Evolutionary conservation across 2,888 invertebrate genomes (phyloP), one percentile per base, ranked within the genome.

Genomic region (Zhuqinia jingwanae): DNA sequence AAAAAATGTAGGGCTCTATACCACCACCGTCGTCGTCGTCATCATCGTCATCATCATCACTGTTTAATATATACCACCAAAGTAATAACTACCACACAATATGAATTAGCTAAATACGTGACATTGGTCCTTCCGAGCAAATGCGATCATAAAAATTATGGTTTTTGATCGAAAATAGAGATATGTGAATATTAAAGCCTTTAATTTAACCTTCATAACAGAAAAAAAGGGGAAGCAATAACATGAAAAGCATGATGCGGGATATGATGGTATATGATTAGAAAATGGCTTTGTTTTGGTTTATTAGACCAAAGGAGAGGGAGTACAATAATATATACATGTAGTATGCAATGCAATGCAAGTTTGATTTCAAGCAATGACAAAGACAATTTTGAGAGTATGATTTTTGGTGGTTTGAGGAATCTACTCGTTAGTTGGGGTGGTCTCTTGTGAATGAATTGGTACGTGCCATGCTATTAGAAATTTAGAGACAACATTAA

Each of bases 41-140:
- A 13, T 20, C 20, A 2, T n/a, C 13, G 13, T 47, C 47, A 47
- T 47, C 10, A 53, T 20, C 17, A 60, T 20, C 42, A 45, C 20
- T 47, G 15, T 68, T 36, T 36, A 3, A 36, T 8, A 36, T 36
- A 36, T 36, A 65, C 42, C 45, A 76, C 22, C n/a, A 36, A 56
- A 27, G n/a, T n/a, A n/a, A n/a, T n/a, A 13, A 56, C 30, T 27
- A 75, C 85, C 85, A 79, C 79, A 79, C 45, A 80, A n/a, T 30
- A 65, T 53, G 30, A 68, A 53, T 80, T 22, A 47, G 42, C 53
- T 83, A 25, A 50, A 73, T 85, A 85, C 85, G 85, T 85, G 85
- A 85, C 85, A 85, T 85, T 85, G 79, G 85, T 58, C 73, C 79
- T 77, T 85, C 60, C 73, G 58, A 84, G 60, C 63, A 36, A 83